Percentiles rank a stretch among this genome's conserved stretches.
Evolutionary conservation across 2,113 vertebrate genomes (phyloP).

Genomic region (Anarhynchus alexandrinus): DNA sequence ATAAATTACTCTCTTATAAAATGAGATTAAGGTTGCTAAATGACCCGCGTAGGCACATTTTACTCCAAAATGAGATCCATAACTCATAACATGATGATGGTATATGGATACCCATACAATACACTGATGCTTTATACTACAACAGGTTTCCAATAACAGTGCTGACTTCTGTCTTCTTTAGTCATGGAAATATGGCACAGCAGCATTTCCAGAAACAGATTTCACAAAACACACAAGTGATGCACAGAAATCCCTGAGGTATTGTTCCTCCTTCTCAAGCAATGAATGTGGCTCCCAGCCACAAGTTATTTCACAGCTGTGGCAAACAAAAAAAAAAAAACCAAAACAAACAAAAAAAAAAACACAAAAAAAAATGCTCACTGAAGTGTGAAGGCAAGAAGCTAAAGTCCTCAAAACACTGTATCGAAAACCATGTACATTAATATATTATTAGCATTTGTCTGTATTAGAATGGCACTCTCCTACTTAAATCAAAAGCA

Average conservation of each 20-base stretch:
- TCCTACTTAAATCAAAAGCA: not conserved
- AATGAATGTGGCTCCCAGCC: not conserved
- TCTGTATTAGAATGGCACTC: not conserved
- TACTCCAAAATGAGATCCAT: conserved; percentile 53
- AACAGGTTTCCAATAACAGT: not conserved
- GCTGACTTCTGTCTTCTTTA: not conserved
- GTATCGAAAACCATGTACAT: not conserved
- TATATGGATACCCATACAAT: not conserved
- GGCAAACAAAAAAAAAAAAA: not conserved
- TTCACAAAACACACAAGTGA: conserved; percentile 13
- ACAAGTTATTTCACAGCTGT: conserved; percentile 24
- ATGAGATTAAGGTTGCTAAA: conserved; percentile 62
- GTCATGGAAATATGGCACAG: not conserved
- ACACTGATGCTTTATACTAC: not conserved
- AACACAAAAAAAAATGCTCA: not conserved
- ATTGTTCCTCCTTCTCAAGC: not conserved
- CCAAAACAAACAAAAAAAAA: too few relatives aligned
- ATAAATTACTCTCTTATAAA: conserved; percentile 50
- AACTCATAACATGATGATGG: conserved; percentile 22
- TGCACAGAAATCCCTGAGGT: conserved; percentile 1
- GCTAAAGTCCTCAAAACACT: not conserved
- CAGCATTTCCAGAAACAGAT: conserved; percentile 14
- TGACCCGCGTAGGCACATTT: conserved; percentile 15
- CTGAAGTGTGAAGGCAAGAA: not conserved
- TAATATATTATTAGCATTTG: not conserved